Evolutionary conservation across 2,797 vertebrate genomes (phyloP), one percentile per base, ranked within the genome.

Genomic region (Ceryle rudis): DNA sequence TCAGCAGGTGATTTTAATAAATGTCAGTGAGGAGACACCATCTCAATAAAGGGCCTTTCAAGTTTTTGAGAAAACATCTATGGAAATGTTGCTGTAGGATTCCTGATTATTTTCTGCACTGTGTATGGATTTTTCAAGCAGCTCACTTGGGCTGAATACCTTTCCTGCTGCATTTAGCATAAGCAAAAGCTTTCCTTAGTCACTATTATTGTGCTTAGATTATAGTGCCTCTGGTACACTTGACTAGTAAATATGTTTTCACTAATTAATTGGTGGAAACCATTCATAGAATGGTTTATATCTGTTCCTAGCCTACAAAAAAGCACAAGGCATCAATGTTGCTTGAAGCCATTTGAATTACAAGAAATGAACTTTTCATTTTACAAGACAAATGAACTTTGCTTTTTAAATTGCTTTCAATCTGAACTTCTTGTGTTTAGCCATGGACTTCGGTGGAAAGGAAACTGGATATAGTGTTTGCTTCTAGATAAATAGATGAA

Each of bases 201-300:
- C 51, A 16, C 23, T 6, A 3, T 51, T 71, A 14, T 3, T 8
- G 1, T 6, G 7, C 62, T 81, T 46, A 29, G 19, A 17, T 46
- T 0, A 0, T 12, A 29, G 29, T 7, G 13, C n/a, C 39, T 39
- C 39, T 31, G 26, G 14, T 46, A 25, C 13, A 1, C 7, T 31
- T 64, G 31, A 35, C 12, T 42, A 5, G 17, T 46, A 35, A 26
- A 28, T 58, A 3, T 6, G 4, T 54, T 79, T 58, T 70, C 55
- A 55, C 3, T 60, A 51, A 54, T 14, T 10, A 89, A 39, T 13
- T 61, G 41, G 46, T 80, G 8, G 22, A 51, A 20, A 89, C n/a
- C n/a, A n/a, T n/a, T n/a, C 65, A 90, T 9, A 17, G n/a, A 88
- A 93, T 79, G 41, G 81, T 74, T 88, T 72, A 2, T 37, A 49